Evolutionary conservation across 1,140 invertebrate genomes (phyloP).

Genomic region (Drosophila pseudoobscura): DNA sequence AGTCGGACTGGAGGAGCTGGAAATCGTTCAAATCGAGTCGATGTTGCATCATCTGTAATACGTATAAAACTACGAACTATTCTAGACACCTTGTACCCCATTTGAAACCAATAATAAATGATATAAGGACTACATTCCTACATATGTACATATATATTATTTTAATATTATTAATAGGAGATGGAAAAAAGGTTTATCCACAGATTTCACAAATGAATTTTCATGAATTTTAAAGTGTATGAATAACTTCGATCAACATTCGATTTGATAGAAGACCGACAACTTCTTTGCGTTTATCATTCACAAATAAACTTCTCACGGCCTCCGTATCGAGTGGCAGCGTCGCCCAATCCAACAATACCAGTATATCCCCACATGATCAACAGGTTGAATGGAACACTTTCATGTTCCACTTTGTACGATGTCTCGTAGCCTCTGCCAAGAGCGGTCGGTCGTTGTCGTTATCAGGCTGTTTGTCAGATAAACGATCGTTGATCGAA

Average conservation of each 20-base stretch:
- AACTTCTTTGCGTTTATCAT: not conserved
- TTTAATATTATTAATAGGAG: no score
- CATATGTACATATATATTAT: no score
- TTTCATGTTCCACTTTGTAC: slow-evolving; percentile 6
- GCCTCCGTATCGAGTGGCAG: not conserved
- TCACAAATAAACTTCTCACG: slow-evolving; percentile 1
- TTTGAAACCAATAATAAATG: no score
- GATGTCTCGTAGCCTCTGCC: slow-evolving; percentile 27
- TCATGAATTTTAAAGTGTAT: no score
- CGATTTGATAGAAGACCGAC: not conserved
- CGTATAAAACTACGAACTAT: no score
- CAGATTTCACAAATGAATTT: no score
- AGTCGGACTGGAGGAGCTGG: no score
- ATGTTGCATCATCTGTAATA: no score
- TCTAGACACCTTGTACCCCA: no score
- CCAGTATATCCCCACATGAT: slow-evolving; percentile 13
- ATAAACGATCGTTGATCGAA: slow-evolving; percentile 75
- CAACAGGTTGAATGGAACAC: slow-evolving; percentile 34
- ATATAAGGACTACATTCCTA: no score
- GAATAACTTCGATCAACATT: not conserved
- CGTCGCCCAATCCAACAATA: not conserved
- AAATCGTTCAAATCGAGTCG: no score
- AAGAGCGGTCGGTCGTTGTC: slow-evolving; percentile 19
- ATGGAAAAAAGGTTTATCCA: no score
- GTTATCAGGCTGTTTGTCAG: slow-evolving; percentile 69